Evolutionary conservation across 2,888 invertebrate genomes (phyloP), one percentile per base, ranked within the genome.

Genomic region (Craniophora ligustri): DNA sequence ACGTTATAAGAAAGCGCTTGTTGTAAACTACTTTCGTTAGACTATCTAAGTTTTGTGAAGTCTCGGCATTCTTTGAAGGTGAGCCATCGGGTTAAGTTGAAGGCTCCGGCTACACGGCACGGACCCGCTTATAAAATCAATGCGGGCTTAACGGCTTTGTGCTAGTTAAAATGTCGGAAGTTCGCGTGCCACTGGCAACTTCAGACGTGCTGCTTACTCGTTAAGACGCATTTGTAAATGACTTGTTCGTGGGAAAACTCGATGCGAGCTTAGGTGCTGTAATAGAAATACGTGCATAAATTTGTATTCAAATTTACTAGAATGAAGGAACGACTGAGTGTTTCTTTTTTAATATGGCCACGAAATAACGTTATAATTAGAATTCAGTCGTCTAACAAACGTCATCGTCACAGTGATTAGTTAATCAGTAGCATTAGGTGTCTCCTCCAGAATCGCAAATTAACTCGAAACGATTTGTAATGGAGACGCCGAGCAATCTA

Each of bases 381-480:
- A 60, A 64, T 50, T 30, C 39, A 59, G 58, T 38, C 47, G 19
- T 35, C n/a, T 42, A 49, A 60, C 32, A 32, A 63, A 63, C 44
- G 54, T 45, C 59, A 55, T 32, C 60, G 48, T 60, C 58, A 54
- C 60, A 67, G 67, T 68, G 60, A 70, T 76, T 62, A 72, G 66
- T 75, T 77, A 79, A 82, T 82, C 80, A 77, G 62, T 63, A 62
- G 73, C 81, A 80, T 85, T 84, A 79, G 74, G 71, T 76, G 68
- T 70, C 69, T 74, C 51, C 71, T 48, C 46, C 42, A 54, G 71
- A 81, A 75, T 78, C 73, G 73, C 75, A 76, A 85, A 84, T 84
- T 83, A 81, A 82, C 80, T 81, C 64, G 70, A 77, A 81, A 78
- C 84, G 82, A 85, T 87, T 87, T 85, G 86, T 87, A 84, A 86